Evolutionary conservation across 2,888 invertebrate genomes (phyloP).

Genomic region (Latrodectus elegans): DNA sequence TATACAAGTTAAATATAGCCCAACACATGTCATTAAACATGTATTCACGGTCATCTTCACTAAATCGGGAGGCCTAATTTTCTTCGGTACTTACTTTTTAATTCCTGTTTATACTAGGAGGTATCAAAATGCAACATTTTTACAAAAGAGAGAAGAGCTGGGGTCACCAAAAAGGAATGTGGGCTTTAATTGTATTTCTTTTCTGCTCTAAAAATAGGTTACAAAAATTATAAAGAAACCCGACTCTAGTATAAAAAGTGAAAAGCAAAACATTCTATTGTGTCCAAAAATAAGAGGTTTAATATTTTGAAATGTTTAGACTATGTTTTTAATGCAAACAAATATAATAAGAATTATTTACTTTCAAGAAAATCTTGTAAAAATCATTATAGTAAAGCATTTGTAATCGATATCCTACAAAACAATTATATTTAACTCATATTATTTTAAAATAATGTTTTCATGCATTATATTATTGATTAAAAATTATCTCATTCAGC

Average conservation of each 20-base stretch:
- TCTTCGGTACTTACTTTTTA: slow-evolving; percentile 39
- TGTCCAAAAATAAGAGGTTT: neutral
- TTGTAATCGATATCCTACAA: too few relatives aligned
- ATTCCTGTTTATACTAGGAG: slow-evolving; percentile 23
- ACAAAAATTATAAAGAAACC: slow-evolving; percentile 2
- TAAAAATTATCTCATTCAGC: too few relatives aligned
- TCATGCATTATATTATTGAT: too few relatives aligned
- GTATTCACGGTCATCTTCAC: slow-evolving; percentile 56
- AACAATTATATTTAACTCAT: too few relatives aligned
- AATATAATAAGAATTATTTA: neutral
- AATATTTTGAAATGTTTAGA: neutral
- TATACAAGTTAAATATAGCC: slow-evolving; percentile 63
- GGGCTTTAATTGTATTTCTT: slow-evolving; percentile 16
- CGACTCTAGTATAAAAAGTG: neutral
- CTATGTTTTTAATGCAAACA: neutral
- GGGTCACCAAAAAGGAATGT: slow-evolving; percentile 13
- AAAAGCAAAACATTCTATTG: neutral
- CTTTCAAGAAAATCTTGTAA: too few relatives aligned
- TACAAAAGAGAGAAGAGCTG: slow-evolving; percentile 8
- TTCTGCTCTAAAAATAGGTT: slow-evolving; percentile 39
- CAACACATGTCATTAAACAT: slow-evolving; percentile 60
- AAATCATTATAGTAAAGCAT: too few relatives aligned
- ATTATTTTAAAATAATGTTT: too few relatives aligned
- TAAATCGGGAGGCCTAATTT: slow-evolving; percentile 56
- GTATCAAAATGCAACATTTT: slow-evolving; percentile 52